Base-by-base conservation (phyloP, 1,140 invertebrate genomes). In the Drosophila oshimai region DNA sequence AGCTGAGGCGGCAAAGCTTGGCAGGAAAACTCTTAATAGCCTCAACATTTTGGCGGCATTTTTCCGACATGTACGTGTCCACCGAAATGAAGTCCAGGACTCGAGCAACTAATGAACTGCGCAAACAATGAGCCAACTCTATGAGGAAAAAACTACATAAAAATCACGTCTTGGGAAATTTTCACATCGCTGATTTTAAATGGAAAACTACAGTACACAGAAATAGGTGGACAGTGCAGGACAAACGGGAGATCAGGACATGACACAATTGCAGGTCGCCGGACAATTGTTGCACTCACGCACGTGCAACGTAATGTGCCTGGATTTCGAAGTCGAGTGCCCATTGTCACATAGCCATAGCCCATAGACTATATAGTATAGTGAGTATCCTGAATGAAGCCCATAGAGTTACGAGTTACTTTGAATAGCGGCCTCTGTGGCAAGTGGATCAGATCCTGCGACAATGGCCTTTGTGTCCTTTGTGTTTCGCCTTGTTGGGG, bases 131-230 rank as follows among this genome's bases (percentile, higher is more conserved):
- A 41, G 45, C 55, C 50, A 26, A 26, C 20, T 13, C 22, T 44
- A 13, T 68, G 24, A 31, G 20, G 46, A 60, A 47, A 47, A 65
- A 44, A 57, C 34, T 18, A 34, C 26, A 58, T 33, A 47, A 55
- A 57, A 74, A 69, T 81, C 80, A 86, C 80, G 80, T 86, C 57
- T 49, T 60, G 42, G 41, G 46, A 77, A 50, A 76, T 76, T 69
- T 86, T 80, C 80, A 86, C 81, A 86, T 86, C 81, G 76, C 80
- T 73, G 80, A 80, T 41, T 80, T 29, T 67, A 55, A 45, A 78
- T 57, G 57, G 33, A 49, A 31, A 33, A 6, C n/a, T n/a, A n/a
- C n/a, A n/a, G n/a, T 44, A 13, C 22, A 39, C 33, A 58, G 15
- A 29, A 33, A 10, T 12, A 44, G 54, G 4, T 44, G 72, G 58